Base-by-base conservation (phyloP, 2,797 vertebrate species). In the Chanos chanos region DNA sequence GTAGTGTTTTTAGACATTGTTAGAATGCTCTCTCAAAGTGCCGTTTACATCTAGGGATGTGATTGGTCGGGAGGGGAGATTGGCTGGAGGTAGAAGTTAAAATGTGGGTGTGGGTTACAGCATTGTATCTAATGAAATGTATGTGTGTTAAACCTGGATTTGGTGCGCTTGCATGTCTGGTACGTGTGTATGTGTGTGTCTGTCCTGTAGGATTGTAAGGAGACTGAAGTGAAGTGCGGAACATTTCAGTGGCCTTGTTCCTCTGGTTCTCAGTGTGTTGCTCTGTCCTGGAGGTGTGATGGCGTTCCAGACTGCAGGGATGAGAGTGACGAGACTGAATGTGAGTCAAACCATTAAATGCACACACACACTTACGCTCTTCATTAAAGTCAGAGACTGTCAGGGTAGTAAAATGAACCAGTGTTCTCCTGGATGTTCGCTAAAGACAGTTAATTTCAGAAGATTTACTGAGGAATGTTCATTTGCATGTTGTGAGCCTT, bases 271-370 rank as follows among this genome's bases (percentile, higher is more conserved):
- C 47, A 81, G 39, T 98, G 95, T 39, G 72, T 97, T 57, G 92
- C 94, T 0, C 41, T 55, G 4, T 24, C 72, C 31, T 97, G 94
- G 96, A 87, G 0, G 47, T 97, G 95, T 0, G 96, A 98, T 0
- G 77, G 90, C 45, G 76, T 74, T 30, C 71, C 50, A 0, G 96
- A 98, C 83, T 97, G 95, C 33, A 52, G 12, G 0, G 94, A 97
- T 0, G 75, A 85, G 74, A 95, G 92, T 0, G 94, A 97, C 0
- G 94, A 98, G 73, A 41, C 64, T 5, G 78, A 69, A 19, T 98
- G 95, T 95, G 73, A 92, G 94, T 81, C 1, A 2, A 5, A 24
- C 6, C 9, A 40, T 10, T 18, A 19, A 18, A 22, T 51, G 4
- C 9, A 4, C n/a, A 8, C 18, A 6, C 0, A 24, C 28, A 7